Evolutionary conservation across 2,797 vertebrate species (phyloP), one percentile per base, ranked within the genome.

Genomic region (Nyctibius grandis): DNA sequence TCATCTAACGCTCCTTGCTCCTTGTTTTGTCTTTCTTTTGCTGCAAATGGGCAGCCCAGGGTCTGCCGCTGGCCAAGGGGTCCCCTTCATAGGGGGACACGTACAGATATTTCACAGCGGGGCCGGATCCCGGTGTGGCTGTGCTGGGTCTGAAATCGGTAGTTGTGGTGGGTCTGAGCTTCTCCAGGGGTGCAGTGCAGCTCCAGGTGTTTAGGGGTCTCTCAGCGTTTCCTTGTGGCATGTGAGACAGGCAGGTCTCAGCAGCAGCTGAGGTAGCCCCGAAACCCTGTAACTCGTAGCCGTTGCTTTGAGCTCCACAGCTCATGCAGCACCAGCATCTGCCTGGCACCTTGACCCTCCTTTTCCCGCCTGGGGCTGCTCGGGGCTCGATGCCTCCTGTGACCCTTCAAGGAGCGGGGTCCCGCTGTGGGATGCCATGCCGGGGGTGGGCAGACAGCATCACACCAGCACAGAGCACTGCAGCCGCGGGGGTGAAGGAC

Each of bases 31-130:
- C 69, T 69, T 21, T 65, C 60, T 72, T 1, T 1, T 28, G 53
- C 53, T 75, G 18, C 20, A 84, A 81, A 8, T 2, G 29, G 28
- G 48, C 73, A 60, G 68, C 48, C 0, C 1, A 21, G 40, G 9
- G 17, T 12, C 31, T 4, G 5, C 44, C 1, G 34, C n/a, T 26
- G 28, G 45, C 29, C 3, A 0, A 4, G 4, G 17, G 29, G 7
- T 11, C 9, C 4, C 17, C 9, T n/a, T 9, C 2, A 0, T 1
- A 0, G 0, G 3, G 12, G 4, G 85, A 3, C 4, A 1, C 4
- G 22, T 12, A 0, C 45, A 18, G 38, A 6, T 23, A 1, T 5
- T 44, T 12, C 19, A 3, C 1, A n/a, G 33, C 11, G 9, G 29
- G 20, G n/a, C 36, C 0, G 1, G 34, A 6, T 29, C 15, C 82